Percentiles rank a stretch among this genome's conserved stretches.
phyloP scores from a whole-genome alignment of 2,888 invertebrate genomes.

The Drosophila pegasa region DNA sequence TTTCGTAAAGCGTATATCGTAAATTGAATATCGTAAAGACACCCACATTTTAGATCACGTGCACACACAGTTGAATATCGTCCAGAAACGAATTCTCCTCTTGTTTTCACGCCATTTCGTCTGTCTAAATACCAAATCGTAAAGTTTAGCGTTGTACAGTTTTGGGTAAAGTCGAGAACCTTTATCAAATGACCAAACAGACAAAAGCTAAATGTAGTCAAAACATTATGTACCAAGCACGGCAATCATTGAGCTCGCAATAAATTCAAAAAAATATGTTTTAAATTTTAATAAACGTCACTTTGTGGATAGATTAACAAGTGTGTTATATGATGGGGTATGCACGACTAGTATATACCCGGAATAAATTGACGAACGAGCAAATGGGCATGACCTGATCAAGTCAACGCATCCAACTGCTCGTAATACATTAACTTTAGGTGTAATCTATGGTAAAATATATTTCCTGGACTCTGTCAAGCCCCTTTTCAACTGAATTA shows the following conservation, averaged over 20 bases:
- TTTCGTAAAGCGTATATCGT: background rate
- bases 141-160: conserved; percentile 6
- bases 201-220: background rate
- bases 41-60: background rate
- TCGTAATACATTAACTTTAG: background rate
- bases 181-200: background rate
- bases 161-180: background rate
- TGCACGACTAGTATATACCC: too few relatives aligned
- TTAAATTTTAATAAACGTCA: background rate
- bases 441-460: background rate
- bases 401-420: background rate
- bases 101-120: background rate
- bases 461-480: background rate
- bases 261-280: background rate
- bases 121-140: conserved; percentile 5
- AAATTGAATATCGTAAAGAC: background rate
- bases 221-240: background rate
- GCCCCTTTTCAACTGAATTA: background rate
- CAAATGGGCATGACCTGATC: background rate
- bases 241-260: background rate
- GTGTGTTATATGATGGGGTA: too few relatives aligned
- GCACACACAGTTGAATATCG: background rate
- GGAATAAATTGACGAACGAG: too few relatives aligned
- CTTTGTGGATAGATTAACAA: too few relatives aligned
- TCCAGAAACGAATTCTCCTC: background rate